phyloP scores from a whole-genome alignment of 2,888 invertebrate species.

The Mamestra brassicae region DNA sequence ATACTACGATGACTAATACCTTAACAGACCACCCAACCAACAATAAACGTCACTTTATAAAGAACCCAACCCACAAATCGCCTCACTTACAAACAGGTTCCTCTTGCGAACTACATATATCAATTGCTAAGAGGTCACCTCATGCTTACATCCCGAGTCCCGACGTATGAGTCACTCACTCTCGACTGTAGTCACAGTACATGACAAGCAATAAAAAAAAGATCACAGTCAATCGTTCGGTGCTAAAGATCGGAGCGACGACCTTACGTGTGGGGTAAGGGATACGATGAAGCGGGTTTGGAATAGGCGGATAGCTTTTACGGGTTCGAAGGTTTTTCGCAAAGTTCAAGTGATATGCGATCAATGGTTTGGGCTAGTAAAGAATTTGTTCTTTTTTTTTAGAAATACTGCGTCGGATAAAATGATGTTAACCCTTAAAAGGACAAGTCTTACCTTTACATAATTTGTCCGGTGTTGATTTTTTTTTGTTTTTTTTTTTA shows the following conservation, averaged over 20 bases:
- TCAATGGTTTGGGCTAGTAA: neutral
- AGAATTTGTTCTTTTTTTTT: neutral
- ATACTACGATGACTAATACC: neutral
- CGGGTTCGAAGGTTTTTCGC: neutral
- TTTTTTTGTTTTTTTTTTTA: neutral
- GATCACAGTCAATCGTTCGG: constrained; percentile 85
- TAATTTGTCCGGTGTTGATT: too few relatives aligned
- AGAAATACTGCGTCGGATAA: neutral
- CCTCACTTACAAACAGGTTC: constrained; percentile 27
- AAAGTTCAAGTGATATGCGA: neutral
- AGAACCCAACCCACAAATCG: constrained; percentile 8
- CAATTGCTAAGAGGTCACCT: constrained; percentile 65
- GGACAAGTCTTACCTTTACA: neutral
- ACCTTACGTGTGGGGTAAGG: constrained; percentile 76
- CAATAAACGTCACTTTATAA: neutral
- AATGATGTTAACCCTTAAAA: too few relatives aligned
- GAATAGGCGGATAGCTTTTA: neutral
- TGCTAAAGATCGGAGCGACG: constrained; percentile 88
- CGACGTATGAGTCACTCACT: constrained; percentile 70
- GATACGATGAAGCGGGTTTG: constrained; percentile 65
- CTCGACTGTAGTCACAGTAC: constrained; percentile 54
- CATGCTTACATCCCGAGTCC: constrained; percentile 60
- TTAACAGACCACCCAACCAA: neutral
- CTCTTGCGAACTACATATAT: constrained; percentile 54
- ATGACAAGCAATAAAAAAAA: constrained; percentile 85